A percentile compares a stretch with the other conserved stretches of the same genome.
Conservation (phyloP, 2,888 invertebrate genomes). For the Dichetophora obliterata region DNA sequence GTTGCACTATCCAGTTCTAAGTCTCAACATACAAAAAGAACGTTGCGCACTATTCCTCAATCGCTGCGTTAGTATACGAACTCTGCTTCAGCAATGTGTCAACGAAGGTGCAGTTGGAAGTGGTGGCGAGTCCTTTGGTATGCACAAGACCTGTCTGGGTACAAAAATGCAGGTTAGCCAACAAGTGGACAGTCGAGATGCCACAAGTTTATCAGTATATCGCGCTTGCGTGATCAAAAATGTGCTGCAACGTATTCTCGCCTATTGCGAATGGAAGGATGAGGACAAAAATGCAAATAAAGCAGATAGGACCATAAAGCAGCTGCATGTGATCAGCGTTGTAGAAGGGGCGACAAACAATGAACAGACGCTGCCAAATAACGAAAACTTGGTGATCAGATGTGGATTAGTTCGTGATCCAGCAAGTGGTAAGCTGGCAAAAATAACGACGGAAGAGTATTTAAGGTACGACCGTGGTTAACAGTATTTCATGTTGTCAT, state of each 20-base stretch:
- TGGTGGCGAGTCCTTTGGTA: constrained; percentile 42
- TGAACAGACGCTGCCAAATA: not conserved
- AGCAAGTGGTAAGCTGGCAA: constrained; percentile 72
- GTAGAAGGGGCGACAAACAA: constrained; percentile 22
- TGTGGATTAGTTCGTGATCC: constrained; percentile 77
- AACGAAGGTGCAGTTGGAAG: constrained; percentile 35
- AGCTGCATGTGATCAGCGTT: constrained; percentile 51
- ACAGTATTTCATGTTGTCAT: no score
- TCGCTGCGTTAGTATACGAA: constrained; percentile 49
- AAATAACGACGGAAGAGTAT: constrained; percentile 51
- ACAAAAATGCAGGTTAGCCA: not conserved
- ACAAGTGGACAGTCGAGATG: not conserved
- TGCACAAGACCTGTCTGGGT: constrained; percentile 14
- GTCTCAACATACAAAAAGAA: constrained; percentile 49
- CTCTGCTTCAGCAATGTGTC: constrained; percentile 52
- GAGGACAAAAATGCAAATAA: constrained; percentile 40
- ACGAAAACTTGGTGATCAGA: constrained; percentile 46
- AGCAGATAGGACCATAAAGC: constrained; percentile 25
- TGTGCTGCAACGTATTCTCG: constrained; percentile 54
- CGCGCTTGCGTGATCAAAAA: constrained; percentile 53
- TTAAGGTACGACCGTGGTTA: constrained; percentile 49
- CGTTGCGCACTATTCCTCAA: constrained; percentile 57
- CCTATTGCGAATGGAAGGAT: constrained; percentile 54
- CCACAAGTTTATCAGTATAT: constrained; percentile 52
- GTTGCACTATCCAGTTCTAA: constrained; percentile 53